Evolutionary conservation across 2,888 invertebrate genomes (phyloP).

Genomic region (Pyrgus malvae): DNA sequence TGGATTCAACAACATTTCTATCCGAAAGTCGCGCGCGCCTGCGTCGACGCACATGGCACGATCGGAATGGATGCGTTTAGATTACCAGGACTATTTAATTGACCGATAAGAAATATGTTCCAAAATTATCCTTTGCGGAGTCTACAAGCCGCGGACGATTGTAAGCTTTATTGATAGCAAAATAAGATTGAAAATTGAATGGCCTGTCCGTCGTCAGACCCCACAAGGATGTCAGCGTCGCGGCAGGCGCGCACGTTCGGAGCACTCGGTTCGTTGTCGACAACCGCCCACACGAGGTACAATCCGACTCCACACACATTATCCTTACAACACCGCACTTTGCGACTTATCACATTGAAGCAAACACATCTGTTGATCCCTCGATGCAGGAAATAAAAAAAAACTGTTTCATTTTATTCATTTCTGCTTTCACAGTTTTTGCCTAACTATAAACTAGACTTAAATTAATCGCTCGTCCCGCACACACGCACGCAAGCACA

Average conservation of each 20-base stretch:
- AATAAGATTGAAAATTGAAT: not conserved
- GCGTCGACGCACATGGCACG: slow-evolving; percentile 62
- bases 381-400: slow-evolving; percentile 51
- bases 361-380: slow-evolving; percentile 67
- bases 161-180: not conserved
- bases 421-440: slow-evolving; percentile 64
- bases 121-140: not conserved
- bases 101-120: not conserved
- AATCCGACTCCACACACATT: slow-evolving; percentile 45
- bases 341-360: slow-evolving; percentile 69
- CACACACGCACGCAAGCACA: slow-evolving; percentile 42
- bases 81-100: not conserved
- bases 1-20: slow-evolving; percentile 76
- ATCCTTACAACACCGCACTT: slow-evolving; percentile 54
- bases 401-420: slow-evolving; percentile 46
- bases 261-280: slow-evolving; percentile 68
- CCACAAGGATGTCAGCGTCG: slow-evolving; percentile 28
- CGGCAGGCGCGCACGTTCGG: slow-evolving; percentile 46
- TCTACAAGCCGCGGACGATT: not conserved
- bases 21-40: slow-evolving; percentile 47
- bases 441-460: slow-evolving; percentile 80
- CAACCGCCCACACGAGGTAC: slow-evolving; percentile 57
- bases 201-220: not conserved
- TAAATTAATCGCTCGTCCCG: slow-evolving; percentile 52
- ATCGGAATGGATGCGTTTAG: not conserved